These are phyloP conservation scores for Erpornis zantholeuca DNA, from an alignment of 2,113 vertebrate species.

Conservation along the genomic window DNA sequence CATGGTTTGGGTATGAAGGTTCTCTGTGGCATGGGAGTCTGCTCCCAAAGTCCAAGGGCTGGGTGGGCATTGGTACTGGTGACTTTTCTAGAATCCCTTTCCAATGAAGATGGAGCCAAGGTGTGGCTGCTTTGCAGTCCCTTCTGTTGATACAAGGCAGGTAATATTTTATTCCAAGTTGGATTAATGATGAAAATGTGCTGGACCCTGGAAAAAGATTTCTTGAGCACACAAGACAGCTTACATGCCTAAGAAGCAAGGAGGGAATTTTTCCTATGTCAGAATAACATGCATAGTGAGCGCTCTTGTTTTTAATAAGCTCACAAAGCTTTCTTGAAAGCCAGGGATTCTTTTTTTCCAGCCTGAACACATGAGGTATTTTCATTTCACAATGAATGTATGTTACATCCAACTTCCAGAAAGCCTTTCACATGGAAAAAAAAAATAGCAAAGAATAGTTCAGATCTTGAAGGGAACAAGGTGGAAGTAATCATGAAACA, in stretches of 20 bases:
- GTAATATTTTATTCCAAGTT: neutral
- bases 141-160: neutral
- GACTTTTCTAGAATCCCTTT: neutral
- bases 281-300: neutral
- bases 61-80: neutral
- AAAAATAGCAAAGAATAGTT: neutral
- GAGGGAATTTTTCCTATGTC: constrained; percentile 46
- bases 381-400: constrained; percentile 42
- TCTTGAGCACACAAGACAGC: constrained; percentile 4
- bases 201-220: neutral
- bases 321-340: constrained; percentile 60
- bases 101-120: neutral
- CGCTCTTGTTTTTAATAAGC: constrained; percentile 41
- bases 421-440: constrained; percentile 15
- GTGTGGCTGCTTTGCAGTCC: neutral
- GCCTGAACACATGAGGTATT: constrained; percentile 43
- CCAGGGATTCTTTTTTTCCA: constrained; percentile 35
- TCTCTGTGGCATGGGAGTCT: neutral
- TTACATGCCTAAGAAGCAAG: neutral
- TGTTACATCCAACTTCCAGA: constrained; percentile 35
- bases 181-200: neutral
- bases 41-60: neutral
- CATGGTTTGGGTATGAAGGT: neutral
- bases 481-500: neutral
- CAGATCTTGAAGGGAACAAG: neutral